Evolutionary conservation across 1,140 invertebrate genomes (phyloP).

Genomic region (Leptinotarsa undecemlineata): DNA sequence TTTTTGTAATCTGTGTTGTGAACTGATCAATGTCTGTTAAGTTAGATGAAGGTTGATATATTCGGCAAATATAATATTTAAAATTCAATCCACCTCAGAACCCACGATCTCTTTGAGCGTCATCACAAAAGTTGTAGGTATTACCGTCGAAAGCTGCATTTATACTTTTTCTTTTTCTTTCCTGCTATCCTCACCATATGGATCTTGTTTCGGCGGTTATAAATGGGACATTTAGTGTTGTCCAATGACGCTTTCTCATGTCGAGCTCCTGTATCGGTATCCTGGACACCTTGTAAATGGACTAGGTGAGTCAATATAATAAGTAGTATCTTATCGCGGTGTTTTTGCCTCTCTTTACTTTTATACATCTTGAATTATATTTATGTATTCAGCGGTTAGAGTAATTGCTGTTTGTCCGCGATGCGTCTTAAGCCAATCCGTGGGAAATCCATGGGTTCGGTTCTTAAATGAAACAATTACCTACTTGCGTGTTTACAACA

Average conservation of each 20-base stretch:
- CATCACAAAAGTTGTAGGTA: no score
- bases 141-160: no score
- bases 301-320: slow-evolving; percentile 11
- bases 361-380: slow-evolving; percentile 25
- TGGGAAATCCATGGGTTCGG: slow-evolving; percentile 52
- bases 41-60: no score
- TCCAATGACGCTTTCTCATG: not conserved
- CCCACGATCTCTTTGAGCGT: no score
- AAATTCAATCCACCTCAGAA: no score
- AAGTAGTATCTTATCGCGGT: slow-evolving; percentile 25
- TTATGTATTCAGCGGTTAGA: slow-evolving; percentile 50
- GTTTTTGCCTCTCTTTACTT: slow-evolving; percentile 37
- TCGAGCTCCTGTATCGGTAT: not conserved
- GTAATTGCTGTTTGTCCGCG: slow-evolving; percentile 47
- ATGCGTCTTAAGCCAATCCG: slow-evolving; percentile 44
- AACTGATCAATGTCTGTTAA: no score
- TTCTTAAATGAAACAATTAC: slow-evolving; percentile 56
- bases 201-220: no score
- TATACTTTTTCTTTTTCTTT: no score
- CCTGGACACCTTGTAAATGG: slow-evolving; percentile 2
- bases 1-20: no score
- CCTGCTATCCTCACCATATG: no score
- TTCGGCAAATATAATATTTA: no score
- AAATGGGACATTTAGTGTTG: not conserved
- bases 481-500: slow-evolving; percentile 55